phyloP scores from a whole-genome alignment of 2,888 invertebrate species.

The Euspilapteryx auroguttella region DNA sequence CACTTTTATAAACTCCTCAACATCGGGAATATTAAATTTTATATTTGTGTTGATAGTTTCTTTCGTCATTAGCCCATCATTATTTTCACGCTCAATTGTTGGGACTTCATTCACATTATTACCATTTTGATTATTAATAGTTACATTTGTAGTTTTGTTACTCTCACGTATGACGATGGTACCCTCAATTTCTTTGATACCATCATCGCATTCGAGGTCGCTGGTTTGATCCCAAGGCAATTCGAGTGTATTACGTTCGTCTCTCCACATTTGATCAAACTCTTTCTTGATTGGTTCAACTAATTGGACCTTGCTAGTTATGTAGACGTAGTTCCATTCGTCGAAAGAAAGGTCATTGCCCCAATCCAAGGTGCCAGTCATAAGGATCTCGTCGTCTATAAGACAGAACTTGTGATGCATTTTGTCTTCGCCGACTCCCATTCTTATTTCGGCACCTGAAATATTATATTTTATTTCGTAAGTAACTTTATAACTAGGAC shows the following conservation, averaged over 20 bases:
- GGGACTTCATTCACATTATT: no score
- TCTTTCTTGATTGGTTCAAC: conserved; percentile 58
- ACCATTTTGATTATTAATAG: no score
- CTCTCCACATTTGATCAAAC: conserved; percentile 65
- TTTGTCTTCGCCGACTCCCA: conserved; percentile 29
- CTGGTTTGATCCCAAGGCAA: background rate
- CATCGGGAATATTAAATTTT: no score
- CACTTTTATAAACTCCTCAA: no score
- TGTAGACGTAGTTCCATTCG: conserved; percentile 70
- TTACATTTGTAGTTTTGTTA: no score
- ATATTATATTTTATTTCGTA: conserved; percentile 6
- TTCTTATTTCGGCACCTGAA: conserved; percentile 62
- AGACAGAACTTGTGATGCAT: conserved; percentile 84
- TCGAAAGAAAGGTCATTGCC: conserved; percentile 70
- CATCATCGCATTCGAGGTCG: background rate
- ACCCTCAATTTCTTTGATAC: background rate
- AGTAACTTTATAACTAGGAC: no score
- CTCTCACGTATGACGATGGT: no score
- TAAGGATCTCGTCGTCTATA: conserved; percentile 63
- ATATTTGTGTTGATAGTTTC: no score
- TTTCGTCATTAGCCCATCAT: no score
- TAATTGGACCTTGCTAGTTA: conserved; percentile 60
- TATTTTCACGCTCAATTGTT: no score
- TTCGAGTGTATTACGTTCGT: conserved; percentile 2
- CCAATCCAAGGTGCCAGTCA: conserved; percentile 79